A percentile compares a stretch with the other conserved stretches of the same genome.
These are phyloP conservation scores for Xenotilapia longispinis DNA, from an alignment of 2,113 vertebrate genomes.

Conservation along the genomic window DNA sequence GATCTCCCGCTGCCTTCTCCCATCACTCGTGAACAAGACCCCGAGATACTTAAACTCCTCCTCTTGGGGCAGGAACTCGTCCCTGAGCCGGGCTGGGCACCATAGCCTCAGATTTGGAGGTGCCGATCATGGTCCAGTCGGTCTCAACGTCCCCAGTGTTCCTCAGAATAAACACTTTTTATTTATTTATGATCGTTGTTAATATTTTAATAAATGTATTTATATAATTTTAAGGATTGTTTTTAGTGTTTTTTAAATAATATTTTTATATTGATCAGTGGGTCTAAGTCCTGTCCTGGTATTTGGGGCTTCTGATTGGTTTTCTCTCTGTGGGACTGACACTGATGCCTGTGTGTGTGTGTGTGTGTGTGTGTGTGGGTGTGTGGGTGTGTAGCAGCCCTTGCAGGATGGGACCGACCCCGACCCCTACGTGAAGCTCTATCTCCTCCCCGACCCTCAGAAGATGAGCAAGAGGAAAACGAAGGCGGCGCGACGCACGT, in stretches of 20 bases:
- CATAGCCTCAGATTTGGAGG: not conserved
- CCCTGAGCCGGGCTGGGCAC: not conserved
- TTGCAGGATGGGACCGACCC: conserved; percentile 92
- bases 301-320: not conserved
- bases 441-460: conserved; percentile 92
- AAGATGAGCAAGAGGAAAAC: conserved; percentile 98
- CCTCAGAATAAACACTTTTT: not conserved
- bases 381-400: conserved; percentile 74
- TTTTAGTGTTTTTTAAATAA: not conserved
- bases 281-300: not conserved
- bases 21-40: not conserved
- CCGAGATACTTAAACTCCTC: not conserved
- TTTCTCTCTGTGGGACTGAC: not conserved
- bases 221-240: not conserved
- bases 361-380: not conserved
- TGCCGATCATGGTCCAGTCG: fast-evolving
- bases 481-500: conserved; percentile 91
- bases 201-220: not conserved
- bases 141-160: not conserved
- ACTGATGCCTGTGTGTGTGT: not conserved
- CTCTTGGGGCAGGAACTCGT: fast-evolving
- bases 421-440: conserved; percentile 95
- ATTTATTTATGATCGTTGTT: not conserved
- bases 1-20: not conserved
- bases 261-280: not conserved